phyloP scores from a whole-genome alignment of 2,113 vertebrate species.

The Polyodon spathula region DNA sequence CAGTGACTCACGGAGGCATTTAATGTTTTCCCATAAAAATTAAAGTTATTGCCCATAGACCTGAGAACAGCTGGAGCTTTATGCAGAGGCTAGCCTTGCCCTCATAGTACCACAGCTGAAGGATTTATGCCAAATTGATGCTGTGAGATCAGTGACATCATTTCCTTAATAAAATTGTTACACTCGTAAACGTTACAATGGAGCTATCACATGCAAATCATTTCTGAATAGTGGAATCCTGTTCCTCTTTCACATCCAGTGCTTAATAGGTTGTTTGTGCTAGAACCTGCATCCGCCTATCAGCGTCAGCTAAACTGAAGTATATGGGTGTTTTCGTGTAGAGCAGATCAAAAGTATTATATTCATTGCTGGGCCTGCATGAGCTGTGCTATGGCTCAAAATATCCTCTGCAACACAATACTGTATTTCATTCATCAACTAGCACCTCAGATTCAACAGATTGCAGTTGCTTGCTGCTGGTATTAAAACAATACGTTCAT shows the following conservation, averaged over 20 bases:
- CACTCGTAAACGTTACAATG: conserved; percentile 55
- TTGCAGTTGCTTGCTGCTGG: no score
- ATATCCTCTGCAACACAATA: no score
- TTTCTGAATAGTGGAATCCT: conserved; percentile 56
- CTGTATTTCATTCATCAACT: no score
- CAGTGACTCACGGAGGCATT: conserved; percentile 2
- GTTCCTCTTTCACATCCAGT: conserved; percentile 45
- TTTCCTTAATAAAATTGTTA: conserved; percentile 47
- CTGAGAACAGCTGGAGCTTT: conserved; percentile 11
- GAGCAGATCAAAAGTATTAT: no score
- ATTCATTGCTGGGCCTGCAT: no score
- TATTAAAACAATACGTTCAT: no score
- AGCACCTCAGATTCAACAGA: no score
- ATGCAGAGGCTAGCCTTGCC: conserved; percentile 2
- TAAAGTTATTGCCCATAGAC: conserved; percentile 21
- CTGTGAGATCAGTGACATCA: conserved; percentile 28
- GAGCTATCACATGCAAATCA: conserved; percentile 61
- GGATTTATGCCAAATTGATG: conserved; percentile 7
- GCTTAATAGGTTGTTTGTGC: conserved; percentile 57
- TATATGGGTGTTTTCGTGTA: no score
- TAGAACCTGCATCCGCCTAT: neutral
- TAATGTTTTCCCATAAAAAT: conserved; percentile 11
- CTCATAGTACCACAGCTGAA: conserved; percentile 18
- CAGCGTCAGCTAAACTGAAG: no score
- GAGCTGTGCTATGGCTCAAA: no score